A percentile compares a stretch with the other conserved stretches of the same genome.
Conservation (phyloP, 2,888 invertebrate species). For the Scelioninae gen. 2 region DNA sequence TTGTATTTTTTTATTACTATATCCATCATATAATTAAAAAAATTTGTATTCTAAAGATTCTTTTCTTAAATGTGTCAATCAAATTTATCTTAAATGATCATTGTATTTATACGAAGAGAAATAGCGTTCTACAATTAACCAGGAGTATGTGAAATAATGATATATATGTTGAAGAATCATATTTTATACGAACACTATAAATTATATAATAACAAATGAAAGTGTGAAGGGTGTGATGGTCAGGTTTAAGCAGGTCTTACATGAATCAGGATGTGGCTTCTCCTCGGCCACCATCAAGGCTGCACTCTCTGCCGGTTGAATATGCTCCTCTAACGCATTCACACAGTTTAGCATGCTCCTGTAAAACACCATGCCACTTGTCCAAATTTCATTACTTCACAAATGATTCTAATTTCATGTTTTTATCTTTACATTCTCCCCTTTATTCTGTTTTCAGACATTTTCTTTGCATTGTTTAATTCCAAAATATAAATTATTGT, state of each 20-base stretch:
- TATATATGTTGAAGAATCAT: too few species aligned
- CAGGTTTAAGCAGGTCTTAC: conserved; percentile 78
- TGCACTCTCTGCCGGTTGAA: conserved; percentile 88
- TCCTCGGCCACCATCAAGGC: conserved; percentile 87
- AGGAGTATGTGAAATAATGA: too few species aligned
- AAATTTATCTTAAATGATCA: too few species aligned
- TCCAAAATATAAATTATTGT: conserved; percentile 40
- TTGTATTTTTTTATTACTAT: too few species aligned
- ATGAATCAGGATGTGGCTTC: conserved; percentile 87
- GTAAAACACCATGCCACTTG: conserved; percentile 78
- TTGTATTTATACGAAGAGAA: too few species aligned
- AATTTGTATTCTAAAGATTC: too few species aligned
- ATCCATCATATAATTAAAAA: too few species aligned
- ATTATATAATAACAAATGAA: conserved; percentile 36
- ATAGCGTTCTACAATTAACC: too few species aligned
- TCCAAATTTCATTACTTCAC: conserved; percentile 65
- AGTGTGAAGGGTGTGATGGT: conserved; percentile 40
- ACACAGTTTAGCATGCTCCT: conserved; percentile 97
- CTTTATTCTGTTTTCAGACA: conserved; percentile 54
- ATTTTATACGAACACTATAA: conserved; percentile 8
- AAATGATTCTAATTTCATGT: conserved; percentile 48
- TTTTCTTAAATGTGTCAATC: too few species aligned
- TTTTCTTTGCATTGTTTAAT: conserved; percentile 55
- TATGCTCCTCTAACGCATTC: conserved; percentile 93
- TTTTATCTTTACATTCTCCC: conserved; percentile 53